Percentiles rank a stretch among this genome's conserved stretches.
These are phyloP conservation scores for Cuculus canorus DNA, from an alignment of 2,797 vertebrate genomes.

Conservation along the genomic window DNA sequence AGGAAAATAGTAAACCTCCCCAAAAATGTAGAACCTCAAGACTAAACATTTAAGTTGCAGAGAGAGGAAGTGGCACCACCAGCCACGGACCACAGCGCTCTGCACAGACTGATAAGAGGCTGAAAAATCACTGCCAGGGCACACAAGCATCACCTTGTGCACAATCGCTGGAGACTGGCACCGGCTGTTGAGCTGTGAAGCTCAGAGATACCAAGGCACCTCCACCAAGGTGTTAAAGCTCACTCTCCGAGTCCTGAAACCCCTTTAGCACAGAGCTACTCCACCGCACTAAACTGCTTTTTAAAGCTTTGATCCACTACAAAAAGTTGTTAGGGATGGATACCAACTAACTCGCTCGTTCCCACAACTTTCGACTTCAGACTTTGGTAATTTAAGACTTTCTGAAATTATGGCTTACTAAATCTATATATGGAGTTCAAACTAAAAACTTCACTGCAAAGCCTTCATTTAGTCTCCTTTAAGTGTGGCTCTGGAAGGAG, in stretches of 20 bases:
- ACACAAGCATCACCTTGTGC: not conserved
- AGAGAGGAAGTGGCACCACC: not conserved
- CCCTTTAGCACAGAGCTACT: not conserved
- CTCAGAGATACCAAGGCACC: not conserved
- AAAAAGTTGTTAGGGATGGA: conserved; percentile 57
- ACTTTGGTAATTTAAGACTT: conserved; percentile 79
- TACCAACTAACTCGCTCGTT: conserved; percentile 51
- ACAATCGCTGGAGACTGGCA: not conserved
- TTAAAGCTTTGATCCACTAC: conserved; percentile 33
- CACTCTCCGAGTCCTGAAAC: not conserved
- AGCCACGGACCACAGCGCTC: not conserved
- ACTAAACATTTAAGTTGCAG: not conserved
- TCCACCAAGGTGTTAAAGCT: not conserved
- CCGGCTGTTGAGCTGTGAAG: rapidly evolving
- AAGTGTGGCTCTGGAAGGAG: conserved; percentile 70
- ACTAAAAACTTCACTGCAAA: conserved; percentile 78
- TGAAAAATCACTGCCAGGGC: not conserved
- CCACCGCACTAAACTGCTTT: not conserved
- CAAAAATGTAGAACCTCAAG: not conserved
- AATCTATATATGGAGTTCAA: conserved; percentile 79
- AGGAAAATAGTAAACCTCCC: not conserved
- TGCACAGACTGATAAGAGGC: not conserved
- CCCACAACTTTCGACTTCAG: conserved; percentile 74
- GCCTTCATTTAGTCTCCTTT: conserved; percentile 79
- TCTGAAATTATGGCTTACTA: conserved; percentile 78